Evolutionary conservation across 2,113 vertebrate genomes (phyloP), one percentile per base, ranked within the genome.

Genomic region (Oryzias curvinotus): DNA sequence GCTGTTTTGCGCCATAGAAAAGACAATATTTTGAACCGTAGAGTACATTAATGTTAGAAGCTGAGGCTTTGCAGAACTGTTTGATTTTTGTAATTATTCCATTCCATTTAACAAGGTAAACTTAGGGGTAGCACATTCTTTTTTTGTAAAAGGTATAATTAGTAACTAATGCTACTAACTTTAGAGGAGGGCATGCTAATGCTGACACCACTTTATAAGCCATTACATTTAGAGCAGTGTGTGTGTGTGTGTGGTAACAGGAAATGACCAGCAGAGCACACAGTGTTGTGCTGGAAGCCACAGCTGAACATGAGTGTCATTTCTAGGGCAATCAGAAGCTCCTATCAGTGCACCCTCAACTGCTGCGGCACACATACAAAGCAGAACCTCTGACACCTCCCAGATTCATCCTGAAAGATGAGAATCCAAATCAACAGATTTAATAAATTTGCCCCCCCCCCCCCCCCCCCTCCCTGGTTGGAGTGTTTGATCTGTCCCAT

Each of bases 1-100:
- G 91, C 68, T 70, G 78, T 66, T 88, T 68, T 78, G 65, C 68
- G 57, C 56, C 52, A 65, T 57, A 69, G 77, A 60, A 71, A 71
- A 80, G 72, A 59, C 50, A 14, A 52, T 21, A 61, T 73, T 78
- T 72, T 47, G 68, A 62, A 10, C 71, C 68, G 82, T 83, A 71
- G 75, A 85, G 68, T 46, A 73, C 57, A 68, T 36, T 48, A 8
- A n/a, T n/a, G 73, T 73, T 84, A 84, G 74, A 81, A 77, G 81
- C 42, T 19, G 0, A 25, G 49, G 61, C 71, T 55, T 23, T 43
- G 42, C 71, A 23, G 69, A 69, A 56, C 52, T 63, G 73, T 73
- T 75, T 66, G 68, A 71, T 75, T 68, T 50, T 0, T 42, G 62
- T 42, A 79, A 52, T 49, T 60, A 0, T 48, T 69, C 61, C 42